phyloP scores from a whole-genome alignment of 2,113 vertebrate genomes.

The Pachypanchax playfairii region DNA sequence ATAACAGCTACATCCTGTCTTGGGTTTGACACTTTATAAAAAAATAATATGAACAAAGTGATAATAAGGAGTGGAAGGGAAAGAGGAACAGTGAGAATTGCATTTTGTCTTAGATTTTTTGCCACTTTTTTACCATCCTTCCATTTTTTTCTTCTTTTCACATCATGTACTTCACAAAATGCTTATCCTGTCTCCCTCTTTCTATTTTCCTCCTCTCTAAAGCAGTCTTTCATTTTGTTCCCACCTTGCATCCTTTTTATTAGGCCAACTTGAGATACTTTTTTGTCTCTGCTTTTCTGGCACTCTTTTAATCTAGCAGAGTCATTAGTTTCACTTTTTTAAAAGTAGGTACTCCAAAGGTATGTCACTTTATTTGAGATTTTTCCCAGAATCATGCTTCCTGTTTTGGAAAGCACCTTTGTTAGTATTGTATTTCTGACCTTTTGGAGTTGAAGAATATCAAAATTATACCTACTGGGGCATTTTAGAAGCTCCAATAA shows the following conservation, averaged over 20 bases:
- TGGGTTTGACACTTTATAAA: constrained; percentile 35
- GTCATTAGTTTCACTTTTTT: constrained; percentile 14
- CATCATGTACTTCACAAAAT: constrained; percentile 19
- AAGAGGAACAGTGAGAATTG: constrained; percentile 46
- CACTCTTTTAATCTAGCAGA: neutral
- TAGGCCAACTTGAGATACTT: constrained; percentile 1
- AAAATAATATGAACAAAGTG: constrained; percentile 30
- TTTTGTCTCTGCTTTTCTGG: neutral
- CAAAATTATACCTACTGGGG: constrained; percentile 13
- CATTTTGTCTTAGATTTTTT: constrained; percentile 57
- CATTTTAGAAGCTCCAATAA: constrained; percentile 24
- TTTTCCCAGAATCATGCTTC: constrained; percentile 5
- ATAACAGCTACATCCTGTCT: constrained; percentile 46
- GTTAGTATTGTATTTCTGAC: neutral
- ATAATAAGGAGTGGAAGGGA: constrained; percentile 65
- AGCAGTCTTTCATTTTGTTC: constrained; percentile 40
- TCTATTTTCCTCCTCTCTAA: constrained; percentile 14
- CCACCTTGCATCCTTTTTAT: constrained; percentile 29
- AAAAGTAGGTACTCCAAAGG: neutral
- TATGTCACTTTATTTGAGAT: constrained; percentile 5
- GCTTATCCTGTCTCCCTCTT: constrained; percentile 26
- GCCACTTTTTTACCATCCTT: constrained; percentile 58
- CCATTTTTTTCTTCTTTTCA: constrained; percentile 16
- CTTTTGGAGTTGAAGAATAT: constrained; percentile 16
- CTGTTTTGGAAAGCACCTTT: constrained; percentile 13